Evolutionary conservation across 2,888 invertebrate species (phyloP).

Genomic region (Hypomecis atomaria): DNA sequence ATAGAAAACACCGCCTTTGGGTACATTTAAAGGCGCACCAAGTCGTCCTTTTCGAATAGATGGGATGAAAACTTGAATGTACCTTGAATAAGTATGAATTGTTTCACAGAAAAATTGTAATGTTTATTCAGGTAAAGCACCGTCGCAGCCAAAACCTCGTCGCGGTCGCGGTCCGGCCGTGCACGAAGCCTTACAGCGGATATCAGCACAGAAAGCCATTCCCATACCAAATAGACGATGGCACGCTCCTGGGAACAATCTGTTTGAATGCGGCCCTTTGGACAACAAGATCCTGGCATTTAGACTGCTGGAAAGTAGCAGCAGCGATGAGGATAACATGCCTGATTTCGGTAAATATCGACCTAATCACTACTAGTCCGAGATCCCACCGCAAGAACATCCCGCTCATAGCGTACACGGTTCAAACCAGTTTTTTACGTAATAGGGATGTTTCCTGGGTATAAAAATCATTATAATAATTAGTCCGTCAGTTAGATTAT

Average conservation of each 20-base stretch:
- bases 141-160: constrained; percentile 60
- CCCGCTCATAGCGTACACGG: too few species aligned
- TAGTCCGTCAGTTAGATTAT: too few species aligned
- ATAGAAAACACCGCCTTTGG: too few species aligned
- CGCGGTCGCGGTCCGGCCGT: constrained; percentile 79
- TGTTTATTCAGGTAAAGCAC: constrained; percentile 54
- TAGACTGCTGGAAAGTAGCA: constrained; percentile 68
- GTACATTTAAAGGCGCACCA: too few species aligned
- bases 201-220: constrained; percentile 70
- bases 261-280: constrained; percentile 76
- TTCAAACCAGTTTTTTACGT: too few species aligned
- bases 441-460: too few species aligned
- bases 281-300: constrained; percentile 62
- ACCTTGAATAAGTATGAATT: too few species aligned
- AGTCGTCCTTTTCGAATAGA: too few species aligned
- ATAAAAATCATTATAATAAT: too few species aligned
- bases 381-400: too few species aligned
- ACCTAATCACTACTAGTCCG: too few species aligned
- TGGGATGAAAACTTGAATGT: too few species aligned
- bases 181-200: constrained; percentile 85
- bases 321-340: constrained; percentile 76
- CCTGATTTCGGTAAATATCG: constrained; percentile 72
- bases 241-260: constrained; percentile 80
- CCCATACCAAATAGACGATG: constrained; percentile 67
- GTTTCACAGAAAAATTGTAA: background rate